A percentile compares a stretch with the other conserved stretches of the same genome.
Conservation (phyloP, 2,797 vertebrate species). For the Scleropages formosus region DNA sequence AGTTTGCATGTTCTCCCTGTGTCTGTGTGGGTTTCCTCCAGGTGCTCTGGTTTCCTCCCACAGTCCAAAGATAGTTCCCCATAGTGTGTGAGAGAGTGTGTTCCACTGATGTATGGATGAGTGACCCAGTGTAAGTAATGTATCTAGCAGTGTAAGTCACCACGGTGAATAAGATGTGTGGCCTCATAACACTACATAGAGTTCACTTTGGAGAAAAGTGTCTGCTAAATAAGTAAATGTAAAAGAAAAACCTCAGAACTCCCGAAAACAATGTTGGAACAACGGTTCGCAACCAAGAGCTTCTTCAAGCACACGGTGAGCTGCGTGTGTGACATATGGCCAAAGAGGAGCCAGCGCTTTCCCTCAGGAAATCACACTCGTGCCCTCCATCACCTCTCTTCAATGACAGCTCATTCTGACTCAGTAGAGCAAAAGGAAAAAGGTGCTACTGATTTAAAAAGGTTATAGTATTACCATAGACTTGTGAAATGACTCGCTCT, state of each 20-base stretch:
- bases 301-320: not conserved
- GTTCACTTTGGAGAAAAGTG: too few relatives aligned
- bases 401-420: not conserved
- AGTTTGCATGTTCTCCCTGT: too few relatives aligned
- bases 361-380: not conserved
- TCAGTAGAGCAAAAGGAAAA: not conserved
- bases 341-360: not conserved
- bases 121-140: too few relatives aligned
- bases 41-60: too few relatives aligned
- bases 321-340: not conserved
- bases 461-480: constrained; percentile 4
- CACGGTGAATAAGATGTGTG: too few relatives aligned
- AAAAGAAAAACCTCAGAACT: not conserved
- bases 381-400: not conserved
- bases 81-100: too few relatives aligned
- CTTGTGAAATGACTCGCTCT: constrained; percentile 8
- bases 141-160: too few relatives aligned
- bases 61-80: too few relatives aligned
- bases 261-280: not conserved
- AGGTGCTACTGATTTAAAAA: constrained; percentile 10
- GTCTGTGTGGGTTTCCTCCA: too few relatives aligned
- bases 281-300: not conserved
- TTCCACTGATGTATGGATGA: too few relatives aligned
- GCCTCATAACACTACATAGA: too few relatives aligned
- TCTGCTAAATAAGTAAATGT: not conserved